A percentile compares a stretch with the other conserved stretches of the same genome.
These are phyloP conservation scores for Micrasema minimum DNA, from an alignment of 1,140 invertebrate genomes.

Conservation along the genomic window DNA sequence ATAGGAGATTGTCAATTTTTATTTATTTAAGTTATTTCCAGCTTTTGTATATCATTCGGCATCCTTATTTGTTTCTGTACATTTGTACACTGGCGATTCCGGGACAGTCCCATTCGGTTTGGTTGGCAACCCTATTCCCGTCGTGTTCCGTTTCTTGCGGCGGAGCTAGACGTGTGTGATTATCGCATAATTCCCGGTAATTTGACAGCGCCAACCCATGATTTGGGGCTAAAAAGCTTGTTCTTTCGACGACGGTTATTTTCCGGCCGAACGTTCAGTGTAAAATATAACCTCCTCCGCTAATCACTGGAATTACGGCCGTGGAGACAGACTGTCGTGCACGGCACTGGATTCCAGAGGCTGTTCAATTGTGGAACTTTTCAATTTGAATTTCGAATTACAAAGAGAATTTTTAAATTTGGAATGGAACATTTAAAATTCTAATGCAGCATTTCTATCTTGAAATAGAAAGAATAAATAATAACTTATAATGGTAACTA, in stretches of 20 bases:
- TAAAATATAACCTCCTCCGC: constrained; percentile 45
- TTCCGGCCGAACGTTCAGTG: constrained; percentile 49
- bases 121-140: constrained; percentile 3
- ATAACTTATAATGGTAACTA: too few relatives aligned
- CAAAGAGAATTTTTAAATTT: too few relatives aligned
- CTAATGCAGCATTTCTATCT: too few relatives aligned
- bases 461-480: too few relatives aligned
- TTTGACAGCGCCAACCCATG: constrained; percentile 46
- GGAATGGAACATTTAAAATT: too few relatives aligned
- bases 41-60: too few relatives aligned
- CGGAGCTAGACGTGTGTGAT: constrained; percentile 39
- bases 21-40: too few relatives aligned
- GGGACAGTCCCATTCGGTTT: too few relatives aligned
- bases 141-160: constrained; percentile 24
- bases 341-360: constrained; percentile 3
- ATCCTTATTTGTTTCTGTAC: too few relatives aligned
- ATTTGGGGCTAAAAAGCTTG: constrained; percentile 53
- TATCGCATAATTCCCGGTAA: constrained; percentile 49
- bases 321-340: constrained; percentile 38
- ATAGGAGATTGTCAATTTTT: too few relatives aligned
- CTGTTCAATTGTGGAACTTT: constrained; percentile 8
- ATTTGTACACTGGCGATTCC: too few relatives aligned
- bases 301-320: constrained; percentile 47
- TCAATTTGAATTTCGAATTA: not conserved
- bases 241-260: constrained; percentile 52